These are phyloP conservation scores for Habrosyne pyritoides DNA, from an alignment of 2,888 invertebrate species.

Conservation along the genomic window DNA sequence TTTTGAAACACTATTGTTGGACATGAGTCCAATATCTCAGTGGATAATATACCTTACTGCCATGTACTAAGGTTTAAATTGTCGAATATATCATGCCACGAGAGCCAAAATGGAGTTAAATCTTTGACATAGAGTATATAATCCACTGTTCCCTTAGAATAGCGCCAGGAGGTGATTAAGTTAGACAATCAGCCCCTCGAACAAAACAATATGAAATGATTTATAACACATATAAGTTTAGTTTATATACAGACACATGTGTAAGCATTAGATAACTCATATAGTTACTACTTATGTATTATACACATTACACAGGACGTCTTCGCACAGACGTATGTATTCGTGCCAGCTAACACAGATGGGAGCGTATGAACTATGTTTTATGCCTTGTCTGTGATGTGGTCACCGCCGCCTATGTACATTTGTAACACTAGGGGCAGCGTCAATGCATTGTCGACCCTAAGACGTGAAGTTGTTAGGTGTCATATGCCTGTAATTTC, in stretches of 20 bases:
- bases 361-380: too few species aligned
- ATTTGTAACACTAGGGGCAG: too few species aligned
- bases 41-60: neutral
- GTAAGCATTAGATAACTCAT: neutral
- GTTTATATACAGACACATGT: neutral
- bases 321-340: neutral
- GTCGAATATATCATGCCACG: neutral
- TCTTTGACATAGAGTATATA: neutral
- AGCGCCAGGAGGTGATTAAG: neutral
- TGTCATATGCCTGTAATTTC: too few species aligned
- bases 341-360: too few species aligned
- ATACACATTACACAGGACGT: neutral
- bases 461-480: too few species aligned
- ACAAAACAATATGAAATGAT: neutral
- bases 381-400: too few species aligned
- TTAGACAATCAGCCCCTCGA: neutral
- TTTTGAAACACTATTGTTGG: neutral
- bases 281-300: neutral
- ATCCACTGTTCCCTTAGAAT: neutral
- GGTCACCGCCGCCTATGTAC: too few species aligned
- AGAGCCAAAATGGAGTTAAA: neutral
- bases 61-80: neutral
- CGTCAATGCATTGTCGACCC: too few species aligned
- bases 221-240: neutral
- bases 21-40: too few species aligned